Evolutionary conservation across 2,113 vertebrate genomes (phyloP), one percentile per base, ranked within the genome.

Genomic region (Cervus canadensis): DNA sequence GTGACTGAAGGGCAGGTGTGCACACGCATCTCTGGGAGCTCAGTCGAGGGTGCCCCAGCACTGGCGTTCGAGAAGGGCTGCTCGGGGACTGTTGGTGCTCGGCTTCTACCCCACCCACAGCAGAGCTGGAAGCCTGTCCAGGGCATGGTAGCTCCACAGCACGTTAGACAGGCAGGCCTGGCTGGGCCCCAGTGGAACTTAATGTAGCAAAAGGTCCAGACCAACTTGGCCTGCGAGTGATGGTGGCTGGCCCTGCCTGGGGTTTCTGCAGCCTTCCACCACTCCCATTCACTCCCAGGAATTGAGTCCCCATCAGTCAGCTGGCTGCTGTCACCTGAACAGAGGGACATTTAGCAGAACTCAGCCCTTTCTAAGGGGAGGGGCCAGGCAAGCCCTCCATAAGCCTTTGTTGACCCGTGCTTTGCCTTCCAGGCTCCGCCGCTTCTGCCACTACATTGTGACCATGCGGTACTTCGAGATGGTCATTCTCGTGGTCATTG

Each of bases 381-480:
- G 57, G 19, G 5, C 50, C 50, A 0, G 48, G 45, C 40, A 10
- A 50, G 85, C 85, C 79, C 19, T 0, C 25, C 26, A 0, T 6
- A 21, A 79, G 21, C 83, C 59, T 4, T 0, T 0, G 50, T 3
- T 30, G 30, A 81, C 25, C 60, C 89, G 2, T 33, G 25, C 81
- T 30, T 92, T 64, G 8, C 54, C 33, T 71, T 36, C 2, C 98
- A 99, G 99, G 97, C 99, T 99, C 94, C 99, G 99, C 7, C 99
- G 99, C 7, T 98, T 99, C 45, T 99, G 99, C 97, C 99, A 99
- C 97, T 99, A 99, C 98, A 99, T 99, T 0, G 99, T 99, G 98
- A 99, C 99, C 96, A 98, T 99, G 98, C 99, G 99, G 59, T 99
- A 99, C 95, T 99, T 99, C 0, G 99, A 99, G 99, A 99, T 99